Percentiles rank a stretch among this genome's conserved stretches.
phyloP scores from a whole-genome alignment of 2,888 invertebrate species.

The Epirrita christyi region DNA sequence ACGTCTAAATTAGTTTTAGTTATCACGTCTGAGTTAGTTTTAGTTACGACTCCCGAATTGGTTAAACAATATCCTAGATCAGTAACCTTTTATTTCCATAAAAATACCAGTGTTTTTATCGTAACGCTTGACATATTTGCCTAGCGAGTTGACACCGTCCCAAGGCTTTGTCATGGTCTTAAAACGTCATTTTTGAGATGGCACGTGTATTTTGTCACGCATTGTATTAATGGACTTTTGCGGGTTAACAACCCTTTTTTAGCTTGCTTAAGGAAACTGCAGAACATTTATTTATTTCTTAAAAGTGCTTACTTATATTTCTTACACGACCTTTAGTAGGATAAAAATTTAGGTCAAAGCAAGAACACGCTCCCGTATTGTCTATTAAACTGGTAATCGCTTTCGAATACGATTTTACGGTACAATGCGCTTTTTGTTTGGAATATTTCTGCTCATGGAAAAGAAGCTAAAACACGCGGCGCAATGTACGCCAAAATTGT shows the following conservation, averaged over 20 bases:
- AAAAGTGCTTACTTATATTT: too few relatives aligned
- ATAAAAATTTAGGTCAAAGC: too few relatives aligned
- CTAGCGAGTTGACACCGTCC: constrained; percentile 1
- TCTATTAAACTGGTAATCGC: too few relatives aligned
- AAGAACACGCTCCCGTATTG: too few relatives aligned
- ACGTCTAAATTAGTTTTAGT: too few relatives aligned
- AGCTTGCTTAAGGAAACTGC: neutral
- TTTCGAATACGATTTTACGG: too few relatives aligned
- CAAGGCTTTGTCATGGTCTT: constrained; percentile 14
- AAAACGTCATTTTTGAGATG: neutral
- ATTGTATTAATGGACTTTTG: constrained; percentile 1
- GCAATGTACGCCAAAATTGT: too few relatives aligned
- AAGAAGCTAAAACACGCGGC: too few relatives aligned
- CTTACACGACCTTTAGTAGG: too few relatives aligned
- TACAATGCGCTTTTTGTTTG: too few relatives aligned
- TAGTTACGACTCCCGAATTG: neutral
- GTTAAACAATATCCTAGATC: neutral
- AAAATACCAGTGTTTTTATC: neutral
- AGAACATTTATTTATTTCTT: neutral
- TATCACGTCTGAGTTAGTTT: neutral
- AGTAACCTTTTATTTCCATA: neutral
- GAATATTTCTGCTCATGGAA: too few relatives aligned
- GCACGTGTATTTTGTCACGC: neutral
- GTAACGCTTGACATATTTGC: neutral
- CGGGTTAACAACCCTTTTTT: constrained; percentile 1